Evolutionary conservation across 2,113 vertebrate genomes (phyloP), one percentile per base, ranked within the genome.

Genomic region (Engraulis encrasicolus): DNA sequence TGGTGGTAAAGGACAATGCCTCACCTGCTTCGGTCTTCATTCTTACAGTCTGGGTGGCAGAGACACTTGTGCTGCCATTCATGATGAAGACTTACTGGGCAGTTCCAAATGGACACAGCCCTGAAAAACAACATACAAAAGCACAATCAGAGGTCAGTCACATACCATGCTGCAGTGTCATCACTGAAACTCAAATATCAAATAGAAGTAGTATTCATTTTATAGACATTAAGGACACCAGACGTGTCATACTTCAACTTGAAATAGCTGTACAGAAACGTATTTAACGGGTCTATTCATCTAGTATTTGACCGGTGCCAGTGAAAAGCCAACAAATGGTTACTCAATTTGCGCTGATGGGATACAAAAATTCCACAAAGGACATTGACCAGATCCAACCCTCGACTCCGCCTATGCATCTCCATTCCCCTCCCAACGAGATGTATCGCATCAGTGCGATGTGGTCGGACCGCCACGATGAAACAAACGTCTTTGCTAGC

Each of bases 11-110:
- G 9, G 31, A 31, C 15, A 50, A 79, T 49, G 79, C 1, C 7
- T 2, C 89, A 95, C 93, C 91, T 93, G 88, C 38, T 74, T 91
- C 89, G 1, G 23, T 82, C 27, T 93, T 94, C 84, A 92, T 82
- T 83, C 92, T 87, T 85, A 86, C 77, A 31, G 86, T 84, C 82
- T 92, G 93, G 83, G 83, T 82, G 37, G 82, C 74, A 36, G 93
- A 90, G 78, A 92, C 89, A 54, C 85, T 88, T 66, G 91, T 90
- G 91, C 92, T 93, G 92, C 94, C 94, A 88, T 95, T 96, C 95
- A 95, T 96, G 78, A 71, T 92, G 89, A 86, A 79, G 81, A 78
- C 80, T 81, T 83, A 48, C 81, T 66, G 58, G 58, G 58, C 58
- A 66, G 58, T 27, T 66, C 58, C 58, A 66, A 66, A 66, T 66